These are phyloP conservation scores for Sussaba pulchella DNA, from an alignment of 2,888 invertebrate species.

Conservation along the genomic window DNA sequence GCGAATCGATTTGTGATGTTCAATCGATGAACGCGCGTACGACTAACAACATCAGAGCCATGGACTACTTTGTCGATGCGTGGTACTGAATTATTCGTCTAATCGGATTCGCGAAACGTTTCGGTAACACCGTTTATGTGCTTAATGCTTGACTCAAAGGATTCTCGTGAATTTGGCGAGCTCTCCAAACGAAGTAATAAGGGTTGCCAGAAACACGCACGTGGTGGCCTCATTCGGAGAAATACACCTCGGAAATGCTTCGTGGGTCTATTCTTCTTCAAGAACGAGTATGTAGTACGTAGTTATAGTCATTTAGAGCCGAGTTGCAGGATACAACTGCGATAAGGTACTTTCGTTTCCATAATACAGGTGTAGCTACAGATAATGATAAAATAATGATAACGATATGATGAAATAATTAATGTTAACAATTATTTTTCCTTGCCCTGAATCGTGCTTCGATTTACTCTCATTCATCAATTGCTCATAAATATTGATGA, in stretches of 20 bases:
- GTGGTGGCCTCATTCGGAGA: constrained; percentile 2
- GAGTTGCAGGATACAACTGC: not conserved
- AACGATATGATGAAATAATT: no score
- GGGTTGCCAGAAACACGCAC: constrained; percentile 6
- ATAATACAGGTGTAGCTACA: not conserved
- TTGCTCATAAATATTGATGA: not conserved
- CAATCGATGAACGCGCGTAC: no score
- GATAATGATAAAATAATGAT: not conserved
- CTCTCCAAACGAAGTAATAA: constrained; percentile 10
- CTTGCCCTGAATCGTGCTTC: no score
- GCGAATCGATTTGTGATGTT: no score
- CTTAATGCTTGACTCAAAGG: not conserved
- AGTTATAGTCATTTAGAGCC: constrained; percentile 4
- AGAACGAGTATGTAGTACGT: constrained; percentile 2
- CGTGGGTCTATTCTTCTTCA: constrained; percentile 7
- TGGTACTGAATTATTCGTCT: not conserved
- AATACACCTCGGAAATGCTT: constrained; percentile 22
- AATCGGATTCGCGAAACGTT: not conserved
- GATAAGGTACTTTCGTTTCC: no score
- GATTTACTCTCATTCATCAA: not conserved
- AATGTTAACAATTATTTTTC: no score
- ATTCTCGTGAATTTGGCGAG: constrained; percentile 22
- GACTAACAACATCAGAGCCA: no score
- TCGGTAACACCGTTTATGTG: not conserved
- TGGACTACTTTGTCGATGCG: no score